A percentile compares a stretch with the other conserved stretches of the same genome.
Evolutionary conservation across 2,113 vertebrate genomes (phyloP).

Genomic region (Piaya cayana): DNA sequence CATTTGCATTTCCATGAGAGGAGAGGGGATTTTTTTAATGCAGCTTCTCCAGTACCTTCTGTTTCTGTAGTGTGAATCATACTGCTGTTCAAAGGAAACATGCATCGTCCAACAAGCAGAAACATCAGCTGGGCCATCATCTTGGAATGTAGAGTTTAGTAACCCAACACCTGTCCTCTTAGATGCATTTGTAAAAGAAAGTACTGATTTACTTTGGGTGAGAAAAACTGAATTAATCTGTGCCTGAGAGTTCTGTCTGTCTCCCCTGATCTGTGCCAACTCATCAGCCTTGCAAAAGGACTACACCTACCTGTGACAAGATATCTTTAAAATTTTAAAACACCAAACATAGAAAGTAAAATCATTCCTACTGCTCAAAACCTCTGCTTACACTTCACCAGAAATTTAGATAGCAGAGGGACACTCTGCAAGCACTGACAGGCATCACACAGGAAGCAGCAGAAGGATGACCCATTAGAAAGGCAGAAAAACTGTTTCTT

Average conservation of each 20-base stretch:
- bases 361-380: not conserved
- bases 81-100: not conserved
- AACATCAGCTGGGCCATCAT: not conserved
- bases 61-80: not conserved
- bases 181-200: not conserved
- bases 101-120: not conserved
- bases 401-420: not conserved
- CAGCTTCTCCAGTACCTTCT: not conserved
- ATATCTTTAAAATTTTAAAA: not conserved
- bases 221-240: not conserved
- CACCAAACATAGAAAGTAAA: not conserved
- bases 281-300: not conserved
- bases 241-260: not conserved
- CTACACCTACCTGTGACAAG: not conserved
- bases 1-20: not conserved
- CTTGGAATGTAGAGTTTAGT: not conserved
- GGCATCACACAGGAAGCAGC: not conserved
- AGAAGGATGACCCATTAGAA: not conserved
- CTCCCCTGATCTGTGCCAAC: not conserved
- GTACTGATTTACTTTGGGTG: not conserved
- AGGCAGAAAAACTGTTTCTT: not conserved
- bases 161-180: not conserved
- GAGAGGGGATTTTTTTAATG: not conserved
- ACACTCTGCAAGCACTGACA: not conserved
- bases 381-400: not conserved